Conservation (phyloP, 2,113 vertebrate species). For the Nyctereutes procyonoides region DNA sequence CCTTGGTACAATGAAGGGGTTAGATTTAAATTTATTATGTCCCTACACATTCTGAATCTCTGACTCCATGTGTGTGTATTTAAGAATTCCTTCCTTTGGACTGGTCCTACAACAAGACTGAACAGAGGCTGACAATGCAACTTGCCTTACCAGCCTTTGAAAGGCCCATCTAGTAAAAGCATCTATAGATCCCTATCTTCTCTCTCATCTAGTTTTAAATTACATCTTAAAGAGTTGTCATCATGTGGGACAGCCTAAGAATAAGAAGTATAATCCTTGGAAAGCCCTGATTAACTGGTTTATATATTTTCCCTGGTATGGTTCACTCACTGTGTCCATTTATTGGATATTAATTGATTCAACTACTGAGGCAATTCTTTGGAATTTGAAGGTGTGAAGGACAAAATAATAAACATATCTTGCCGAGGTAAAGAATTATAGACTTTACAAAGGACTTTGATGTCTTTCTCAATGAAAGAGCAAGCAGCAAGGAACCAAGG, state of each 20-base stretch:
- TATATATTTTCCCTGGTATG: background rate
- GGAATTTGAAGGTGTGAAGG: constrained; percentile 27
- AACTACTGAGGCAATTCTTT: background rate
- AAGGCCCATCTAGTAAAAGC: background rate
- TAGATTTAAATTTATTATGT: constrained; percentile 25
- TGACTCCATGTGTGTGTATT: background rate
- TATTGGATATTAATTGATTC: constrained; percentile 38
- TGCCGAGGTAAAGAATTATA: background rate
- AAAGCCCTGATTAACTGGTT: background rate
- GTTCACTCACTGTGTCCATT: background rate
- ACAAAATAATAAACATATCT: constrained; percentile 8
- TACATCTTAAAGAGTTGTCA: background rate
- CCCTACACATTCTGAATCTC: background rate
- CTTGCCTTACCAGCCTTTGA: background rate
- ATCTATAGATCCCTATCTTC: background rate
- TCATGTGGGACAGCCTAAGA: background rate
- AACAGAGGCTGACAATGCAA: background rate
- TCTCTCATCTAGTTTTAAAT: background rate
- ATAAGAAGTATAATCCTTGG: background rate
- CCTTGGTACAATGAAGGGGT: background rate
- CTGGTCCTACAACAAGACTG: background rate
- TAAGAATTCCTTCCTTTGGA: constrained; percentile 13
- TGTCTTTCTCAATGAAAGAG: background rate
- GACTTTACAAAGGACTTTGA: background rate
- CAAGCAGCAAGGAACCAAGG: background rate